A percentile compares a stretch with the other conserved stretches of the same genome.
These are phyloP conservation scores for Tympanuchus pallidicinctus DNA, from an alignment of 2,113 vertebrate species.

Conservation along the genomic window DNA sequence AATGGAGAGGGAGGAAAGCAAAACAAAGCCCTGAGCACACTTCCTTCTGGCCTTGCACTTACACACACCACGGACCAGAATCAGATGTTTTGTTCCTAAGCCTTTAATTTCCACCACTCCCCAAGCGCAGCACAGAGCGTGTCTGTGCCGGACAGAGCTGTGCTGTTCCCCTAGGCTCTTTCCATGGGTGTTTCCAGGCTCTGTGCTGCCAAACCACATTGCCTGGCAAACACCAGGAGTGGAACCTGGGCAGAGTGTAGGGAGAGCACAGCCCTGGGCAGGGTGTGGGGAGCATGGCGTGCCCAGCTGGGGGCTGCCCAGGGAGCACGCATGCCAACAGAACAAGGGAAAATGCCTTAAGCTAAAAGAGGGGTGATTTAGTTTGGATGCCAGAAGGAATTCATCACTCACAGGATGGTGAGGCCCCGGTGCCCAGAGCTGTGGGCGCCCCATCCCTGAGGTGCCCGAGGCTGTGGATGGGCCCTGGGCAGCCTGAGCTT, in stretches of 20 bases:
- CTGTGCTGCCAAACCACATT: neutral
- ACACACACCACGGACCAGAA: neutral
- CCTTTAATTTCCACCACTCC: neutral
- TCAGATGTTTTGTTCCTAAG: neutral
- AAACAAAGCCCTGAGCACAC: neutral
- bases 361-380: too few relatives aligned
- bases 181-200: neutral
- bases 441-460: too few relatives aligned
- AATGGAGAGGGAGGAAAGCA: neutral
- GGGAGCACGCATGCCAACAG: too few relatives aligned
- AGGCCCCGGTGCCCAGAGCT: too few relatives aligned
- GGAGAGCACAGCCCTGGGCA: too few relatives aligned
- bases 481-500: too few relatives aligned
- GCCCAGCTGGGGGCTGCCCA: too few relatives aligned
- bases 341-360: too few relatives aligned
- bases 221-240: fast-evolving
- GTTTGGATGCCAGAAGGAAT: too few relatives aligned
- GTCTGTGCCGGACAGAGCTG: neutral
- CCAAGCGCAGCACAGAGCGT: neutral
- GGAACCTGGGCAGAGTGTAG: neutral
- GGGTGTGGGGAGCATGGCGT: too few relatives aligned
- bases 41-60: neutral
- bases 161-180: neutral
- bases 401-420: too few relatives aligned
- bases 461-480: too few relatives aligned